phyloP scores from a whole-genome alignment of 1,140 invertebrate species.

The Hycleus phaleratus region DNA sequence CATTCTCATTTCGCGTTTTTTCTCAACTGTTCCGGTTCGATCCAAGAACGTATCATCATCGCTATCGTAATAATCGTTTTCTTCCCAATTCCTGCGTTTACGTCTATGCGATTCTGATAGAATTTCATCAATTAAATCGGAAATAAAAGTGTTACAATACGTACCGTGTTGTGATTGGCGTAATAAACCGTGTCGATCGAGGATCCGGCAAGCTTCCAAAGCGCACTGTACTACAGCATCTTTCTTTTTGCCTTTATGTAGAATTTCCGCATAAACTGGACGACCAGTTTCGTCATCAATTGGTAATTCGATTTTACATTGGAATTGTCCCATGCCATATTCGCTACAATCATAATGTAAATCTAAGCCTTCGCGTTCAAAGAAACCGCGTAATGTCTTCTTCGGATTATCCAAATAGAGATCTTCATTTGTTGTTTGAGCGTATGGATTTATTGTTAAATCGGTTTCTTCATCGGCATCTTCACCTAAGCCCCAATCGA shows the following conservation, averaged over 20 bases:
- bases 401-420: conserved; percentile 91
- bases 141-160: background rate
- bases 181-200: conserved; percentile 76
- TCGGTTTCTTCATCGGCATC: conserved; percentile 84
- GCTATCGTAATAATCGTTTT: conserved; percentile 91
- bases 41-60: conserved; percentile 96
- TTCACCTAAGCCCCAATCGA: conserved; percentile 89
- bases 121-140: background rate
- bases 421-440: conserved; percentile 73
- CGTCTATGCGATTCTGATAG: conserved; percentile 54
- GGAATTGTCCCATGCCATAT: conserved; percentile 69
- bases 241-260: conserved; percentile 88
- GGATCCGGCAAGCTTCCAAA: conserved; percentile 84
- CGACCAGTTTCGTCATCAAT: conserved; percentile 69
- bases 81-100: conserved; percentile 72
- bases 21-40: conserved; percentile 86
- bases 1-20: conserved; percentile 76
- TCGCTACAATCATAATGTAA: conserved; percentile 80
- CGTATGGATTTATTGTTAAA: conserved; percentile 75
- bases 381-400: conserved; percentile 88
- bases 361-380: conserved; percentile 86
- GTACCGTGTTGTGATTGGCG: conserved; percentile 69
- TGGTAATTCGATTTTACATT: conserved; percentile 61
- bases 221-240: conserved; percentile 90
- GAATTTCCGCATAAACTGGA: conserved; percentile 71